Evolutionary conservation across 2,797 vertebrate genomes (phyloP), one percentile per base, ranked within the genome.

Genomic region (Fistularia commersonii): DNA sequence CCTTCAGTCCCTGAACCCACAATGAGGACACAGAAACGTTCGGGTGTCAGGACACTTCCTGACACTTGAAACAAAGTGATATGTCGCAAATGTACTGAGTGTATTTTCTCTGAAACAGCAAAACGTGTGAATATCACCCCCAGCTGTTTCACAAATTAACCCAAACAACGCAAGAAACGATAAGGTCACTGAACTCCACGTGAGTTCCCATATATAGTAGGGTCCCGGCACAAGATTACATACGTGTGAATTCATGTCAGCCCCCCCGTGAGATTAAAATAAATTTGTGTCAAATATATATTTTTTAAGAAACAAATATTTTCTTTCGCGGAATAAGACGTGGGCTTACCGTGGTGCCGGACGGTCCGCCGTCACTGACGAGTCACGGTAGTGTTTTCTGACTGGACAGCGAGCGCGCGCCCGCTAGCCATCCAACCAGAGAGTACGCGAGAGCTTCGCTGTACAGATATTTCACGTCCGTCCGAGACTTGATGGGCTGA

Each of bases 391-490:
- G 60, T 41, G 61, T 62, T 38, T 67, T 53, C 55, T 5, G 69
- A 52, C 44, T 51, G 11, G 54, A 64, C 52, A 45, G 52, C 3
- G 57, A 38, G 41, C 0, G 58, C 47, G 54, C 37, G 55, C 59
- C 61, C 1, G 51, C 41, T 31, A 11, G 6, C 45, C 64, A 8
- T 40, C 60, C 71, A 48, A 64, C 23, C 23, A 23, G 23, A 23
- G 23, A 23, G 23, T 23, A 23, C 2, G 23, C 72, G 69, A 75
- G 9, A 1, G 55, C 3, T 45, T 39, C 7, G 42, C 23, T 57
- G 67, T 46, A 79, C 78, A 82, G 80, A 83, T 69, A 44, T 62
- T 79, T 76, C 68, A 6, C 59, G 0, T n/a, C 73, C 54, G 39
- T 0, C 32, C 6, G 32, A 34, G 32, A 36, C n/a, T 0, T 6